A percentile compares a stretch with the other conserved stretches of the same genome.
Evolutionary conservation across 2,888 invertebrate species (phyloP).

Genomic region (Ypsolopha scabrella): DNA sequence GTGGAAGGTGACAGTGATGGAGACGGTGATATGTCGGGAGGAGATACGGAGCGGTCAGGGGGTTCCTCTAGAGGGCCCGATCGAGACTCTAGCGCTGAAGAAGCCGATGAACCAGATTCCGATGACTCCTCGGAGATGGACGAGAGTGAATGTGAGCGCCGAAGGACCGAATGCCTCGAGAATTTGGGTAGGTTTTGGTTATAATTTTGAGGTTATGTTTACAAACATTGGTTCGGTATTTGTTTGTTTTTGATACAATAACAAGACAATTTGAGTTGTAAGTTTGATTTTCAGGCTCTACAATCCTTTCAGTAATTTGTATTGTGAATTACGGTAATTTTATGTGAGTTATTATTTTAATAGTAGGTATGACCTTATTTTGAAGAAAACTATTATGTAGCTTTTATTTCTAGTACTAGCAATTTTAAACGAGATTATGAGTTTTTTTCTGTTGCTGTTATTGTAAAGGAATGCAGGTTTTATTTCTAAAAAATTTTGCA

Average conservation of each 20-base stretch:
- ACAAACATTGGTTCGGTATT: slow-evolving; percentile 37
- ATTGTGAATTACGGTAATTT: no score
- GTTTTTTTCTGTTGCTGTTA: no score
- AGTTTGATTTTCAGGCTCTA: no score
- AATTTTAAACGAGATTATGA: no score
- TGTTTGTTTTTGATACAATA: neutral
- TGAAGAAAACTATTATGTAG: no score
- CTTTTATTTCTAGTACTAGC: no score
- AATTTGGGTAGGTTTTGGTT: slow-evolving; percentile 71
- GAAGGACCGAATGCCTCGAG: slow-evolving; percentile 85
- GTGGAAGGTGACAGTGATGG: slow-evolving; percentile 72
- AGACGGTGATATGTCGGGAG: slow-evolving; percentile 77
- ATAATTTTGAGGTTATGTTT: slow-evolving; percentile 60
- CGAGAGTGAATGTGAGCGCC: slow-evolving; percentile 88
- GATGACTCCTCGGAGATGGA: slow-evolving; percentile 93
- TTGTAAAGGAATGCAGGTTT: no score
- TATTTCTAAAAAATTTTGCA: no score
- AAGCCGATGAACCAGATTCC: slow-evolving; percentile 84
- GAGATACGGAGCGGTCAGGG: slow-evolving; percentile 76
- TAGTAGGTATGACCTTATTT: no score
- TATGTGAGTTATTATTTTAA: no score
- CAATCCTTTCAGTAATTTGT: no score
- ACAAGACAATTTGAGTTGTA: no score
- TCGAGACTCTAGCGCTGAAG: slow-evolving; percentile 80
- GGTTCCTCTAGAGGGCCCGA: slow-evolving; percentile 77